These are phyloP conservation scores for Hedychridium roseum DNA, from an alignment of 2,888 invertebrate species.

Conservation along the genomic window DNA sequence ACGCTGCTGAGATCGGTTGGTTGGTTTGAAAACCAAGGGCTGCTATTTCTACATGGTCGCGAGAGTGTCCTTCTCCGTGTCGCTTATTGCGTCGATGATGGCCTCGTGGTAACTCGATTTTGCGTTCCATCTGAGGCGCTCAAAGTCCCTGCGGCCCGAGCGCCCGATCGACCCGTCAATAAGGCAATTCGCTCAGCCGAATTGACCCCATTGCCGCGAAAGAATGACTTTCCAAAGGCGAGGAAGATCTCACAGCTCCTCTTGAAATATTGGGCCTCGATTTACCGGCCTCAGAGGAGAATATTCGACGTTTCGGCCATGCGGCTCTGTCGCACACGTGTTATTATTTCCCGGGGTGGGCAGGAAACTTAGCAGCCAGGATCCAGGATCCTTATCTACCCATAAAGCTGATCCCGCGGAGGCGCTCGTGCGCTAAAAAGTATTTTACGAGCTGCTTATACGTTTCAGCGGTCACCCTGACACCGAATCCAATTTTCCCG, in stretches of 20 bases:
- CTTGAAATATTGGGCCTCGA: slow-evolving; percentile 13
- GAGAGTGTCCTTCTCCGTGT: slow-evolving; percentile 22
- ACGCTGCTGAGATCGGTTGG: too few relatives aligned
- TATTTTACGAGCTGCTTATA: slow-evolving; percentile 64
- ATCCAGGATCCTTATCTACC: slow-evolving; percentile 56
- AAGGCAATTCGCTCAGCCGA: slow-evolving; percentile 62
- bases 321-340: too few relatives aligned
- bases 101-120: slow-evolving; percentile 56
- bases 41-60: too few relatives aligned
- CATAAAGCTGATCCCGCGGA: slow-evolving; percentile 59
- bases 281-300: background rate
- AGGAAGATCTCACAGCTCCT: slow-evolving; percentile 28
- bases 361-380: slow-evolving; percentile 20
- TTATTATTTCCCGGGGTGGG: slow-evolving; percentile 17
- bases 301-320: too few relatives aligned
- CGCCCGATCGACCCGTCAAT: slow-evolving; percentile 55
- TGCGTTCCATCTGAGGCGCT: slow-evolving; percentile 61
- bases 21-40: too few relatives aligned
- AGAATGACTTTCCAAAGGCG: slow-evolving; percentile 40
- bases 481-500: slow-evolving; percentile 62
- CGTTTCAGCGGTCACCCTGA: slow-evolving; percentile 62
- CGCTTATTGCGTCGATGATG: slow-evolving; percentile 45
- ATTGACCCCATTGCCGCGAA: slow-evolving; percentile 51
- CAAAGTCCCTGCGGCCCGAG: slow-evolving; percentile 48
- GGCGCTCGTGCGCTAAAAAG: slow-evolving; percentile 56